phyloP scores from a whole-genome alignment of 2,113 vertebrate species.

The Papio anubis region DNA sequence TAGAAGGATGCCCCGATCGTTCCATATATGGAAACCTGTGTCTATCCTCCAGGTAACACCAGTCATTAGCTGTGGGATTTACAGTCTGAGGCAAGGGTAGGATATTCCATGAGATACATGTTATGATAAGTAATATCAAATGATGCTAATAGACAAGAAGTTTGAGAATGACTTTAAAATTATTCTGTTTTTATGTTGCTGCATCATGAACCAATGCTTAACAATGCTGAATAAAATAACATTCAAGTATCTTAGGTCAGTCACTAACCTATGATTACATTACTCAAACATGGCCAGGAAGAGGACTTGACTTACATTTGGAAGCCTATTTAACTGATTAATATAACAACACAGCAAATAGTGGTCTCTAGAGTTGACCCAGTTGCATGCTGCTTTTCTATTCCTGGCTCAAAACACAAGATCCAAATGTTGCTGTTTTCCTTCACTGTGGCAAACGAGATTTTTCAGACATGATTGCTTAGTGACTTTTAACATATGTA shows the following conservation, averaged over 20 bases:
- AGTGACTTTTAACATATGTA: conserved; percentile 57
- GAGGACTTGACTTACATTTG: not conserved
- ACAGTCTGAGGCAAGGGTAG: not conserved
- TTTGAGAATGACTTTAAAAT: not conserved
- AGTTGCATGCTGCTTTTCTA: not conserved
- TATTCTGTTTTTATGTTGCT: not conserved
- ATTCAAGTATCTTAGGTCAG: not conserved
- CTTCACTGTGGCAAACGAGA: conserved; percentile 18
- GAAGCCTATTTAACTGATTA: not conserved
- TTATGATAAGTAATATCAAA: not conserved
- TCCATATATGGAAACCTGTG: not conserved
- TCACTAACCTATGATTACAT: not conserved
- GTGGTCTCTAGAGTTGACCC: not conserved
- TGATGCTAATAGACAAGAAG: not conserved
- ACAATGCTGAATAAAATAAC: not conserved
- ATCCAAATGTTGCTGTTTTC: not conserved
- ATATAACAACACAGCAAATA: not conserved
- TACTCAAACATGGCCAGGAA: not conserved
- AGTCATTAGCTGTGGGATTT: not conserved
- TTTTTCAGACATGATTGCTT: conserved; percentile 22
- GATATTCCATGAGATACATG: not conserved
- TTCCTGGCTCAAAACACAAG: not conserved
- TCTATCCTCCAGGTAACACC: not conserved
- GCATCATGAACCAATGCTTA: not conserved
- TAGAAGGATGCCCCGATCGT: not conserved